Conservation (phyloP, 1,140 invertebrate species). For the Aphis craccivora region DNA sequence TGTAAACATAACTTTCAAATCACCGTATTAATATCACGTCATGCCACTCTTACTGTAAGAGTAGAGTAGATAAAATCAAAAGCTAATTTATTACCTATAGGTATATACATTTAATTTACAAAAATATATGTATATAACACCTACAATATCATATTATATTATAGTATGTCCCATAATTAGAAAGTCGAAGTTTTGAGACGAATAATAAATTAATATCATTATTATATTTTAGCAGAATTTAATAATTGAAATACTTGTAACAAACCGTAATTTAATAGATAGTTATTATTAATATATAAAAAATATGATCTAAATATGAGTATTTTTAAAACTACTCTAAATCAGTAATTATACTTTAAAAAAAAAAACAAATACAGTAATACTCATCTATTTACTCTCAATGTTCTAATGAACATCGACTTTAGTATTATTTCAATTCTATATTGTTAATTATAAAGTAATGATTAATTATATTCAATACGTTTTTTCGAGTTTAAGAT, state of each 20-base stretch:
- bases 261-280: not conserved
- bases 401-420: not conserved
- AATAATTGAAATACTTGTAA: not conserved
- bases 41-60: not conserved
- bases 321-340: not conserved
- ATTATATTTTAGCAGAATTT: not conserved
- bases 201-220: not conserved
- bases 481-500: not conserved
- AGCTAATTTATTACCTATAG: not conserved
- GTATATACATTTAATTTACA: not conserved
- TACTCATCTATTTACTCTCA: no score
- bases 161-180: not conserved
- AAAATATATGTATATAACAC: not conserved
- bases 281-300: not conserved
- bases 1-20: not conserved
- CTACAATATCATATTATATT: not conserved
- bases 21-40: not conserved
- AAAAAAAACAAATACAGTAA: not conserved
- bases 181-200: not conserved
- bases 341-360: not conserved
- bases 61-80: not conserved
- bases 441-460: no score
- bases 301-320: not conserved
- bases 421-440: not conserved
- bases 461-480: not conserved